Evolutionary conservation across 2,113 vertebrate species (phyloP), one percentile per base, ranked within the genome.

Genomic region (Chlamydotis undulata): DNA sequence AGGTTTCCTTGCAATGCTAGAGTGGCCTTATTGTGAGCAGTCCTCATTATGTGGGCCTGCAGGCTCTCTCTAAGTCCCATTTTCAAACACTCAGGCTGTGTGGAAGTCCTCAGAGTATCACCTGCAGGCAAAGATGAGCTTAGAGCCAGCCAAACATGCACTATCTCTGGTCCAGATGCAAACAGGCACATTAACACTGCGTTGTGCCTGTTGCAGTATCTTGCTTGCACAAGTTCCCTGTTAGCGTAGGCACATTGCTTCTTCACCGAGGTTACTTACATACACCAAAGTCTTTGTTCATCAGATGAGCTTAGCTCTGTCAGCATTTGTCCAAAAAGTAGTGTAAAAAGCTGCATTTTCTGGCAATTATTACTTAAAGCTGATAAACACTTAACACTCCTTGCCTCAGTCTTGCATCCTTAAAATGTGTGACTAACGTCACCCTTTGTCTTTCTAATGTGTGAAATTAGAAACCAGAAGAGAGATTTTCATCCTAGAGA

Each of bases 101-200:
- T 33, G 26, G 26, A 39, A 7, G 43, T 63, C 26, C 29, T 84
- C 15, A n/a, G 59, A 47, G 10, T 37, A 45, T 45, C 19, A 63
- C 25, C 63, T 86, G 50, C 43, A 60, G 33, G 31, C 21, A 43
- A 49, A 49, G 39, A 24, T 25, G 57, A 87, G 29, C 12, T 64
- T 5, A 76, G 61, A 69, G 19, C 9, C 33, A 50, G 61, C 2
- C 28, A 59, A 43, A 53, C 29, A 21, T 1, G 1, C 18, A 21
- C 4, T 14, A 4, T 8, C 67, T 84, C 60, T 45, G 33, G 26
- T 26, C 17, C 24, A 35, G 37, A 69, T 39, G 14, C 29, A 53
- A 64, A 33, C 0, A 2, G 31, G 26, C 6, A 2, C 9, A 14
- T 37, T 60, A 37, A 69, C 6, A 3, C n/a, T 9, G 19, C 7